Evolutionary conservation across 2,113 vertebrate genomes (phyloP).

Genomic region (Neomonachus schauinslandi): DNA sequence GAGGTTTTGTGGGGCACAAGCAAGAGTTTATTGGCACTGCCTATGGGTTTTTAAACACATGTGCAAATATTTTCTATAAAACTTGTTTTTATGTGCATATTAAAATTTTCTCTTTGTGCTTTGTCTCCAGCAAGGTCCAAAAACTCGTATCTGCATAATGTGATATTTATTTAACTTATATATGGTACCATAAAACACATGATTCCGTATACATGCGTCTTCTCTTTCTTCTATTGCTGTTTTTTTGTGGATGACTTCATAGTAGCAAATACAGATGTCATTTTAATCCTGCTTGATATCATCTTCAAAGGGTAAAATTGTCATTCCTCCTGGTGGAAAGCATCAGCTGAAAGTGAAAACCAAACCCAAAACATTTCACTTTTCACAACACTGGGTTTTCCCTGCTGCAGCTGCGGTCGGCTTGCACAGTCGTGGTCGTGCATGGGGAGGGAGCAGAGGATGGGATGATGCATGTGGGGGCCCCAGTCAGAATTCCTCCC

Average conservation of each 20-base stretch:
- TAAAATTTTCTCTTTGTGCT: background rate
- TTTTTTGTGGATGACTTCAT: background rate
- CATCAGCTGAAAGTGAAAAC: background rate
- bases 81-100: background rate
- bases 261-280: background rate
- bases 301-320: background rate
- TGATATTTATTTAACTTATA: rapidly evolving
- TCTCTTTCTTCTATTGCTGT: background rate
- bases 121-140: background rate
- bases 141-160: rapidly evolving
- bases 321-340: background rate
- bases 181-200: rapidly evolving
- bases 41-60: background rate
- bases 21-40: rapidly evolving
- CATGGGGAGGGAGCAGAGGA: rapidly evolving
- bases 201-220: rapidly evolving
- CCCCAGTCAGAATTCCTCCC: rapidly evolving
- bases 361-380: background rate
- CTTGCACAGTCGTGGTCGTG: rapidly evolving
- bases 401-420: background rate
- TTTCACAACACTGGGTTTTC: background rate
- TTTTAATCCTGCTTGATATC: background rate
- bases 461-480: too few relatives aligned
- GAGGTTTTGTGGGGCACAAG: too few relatives aligned
- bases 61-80: background rate